Conservation (phyloP, 2,797 vertebrate species). For the Pagetopsis macropterus region DNA sequence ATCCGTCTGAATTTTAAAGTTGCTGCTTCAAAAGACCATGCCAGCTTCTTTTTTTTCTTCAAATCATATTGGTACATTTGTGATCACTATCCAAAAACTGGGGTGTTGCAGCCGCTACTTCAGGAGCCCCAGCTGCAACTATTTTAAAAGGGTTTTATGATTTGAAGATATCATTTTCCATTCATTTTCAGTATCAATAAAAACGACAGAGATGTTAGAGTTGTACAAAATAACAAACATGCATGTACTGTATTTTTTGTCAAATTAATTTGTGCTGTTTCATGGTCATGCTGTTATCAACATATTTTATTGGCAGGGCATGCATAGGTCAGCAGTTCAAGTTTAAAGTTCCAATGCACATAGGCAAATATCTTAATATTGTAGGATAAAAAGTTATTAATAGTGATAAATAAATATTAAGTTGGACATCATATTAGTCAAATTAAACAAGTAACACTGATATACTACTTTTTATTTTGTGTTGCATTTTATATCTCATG, state of each 20-base stretch:
- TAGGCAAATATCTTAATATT: no score
- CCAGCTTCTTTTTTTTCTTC: neutral
- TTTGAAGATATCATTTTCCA: neutral
- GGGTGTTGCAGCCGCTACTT: neutral
- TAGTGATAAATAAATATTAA: no score
- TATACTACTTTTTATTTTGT: no score
- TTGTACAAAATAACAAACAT: neutral
- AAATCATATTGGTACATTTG: neutral
- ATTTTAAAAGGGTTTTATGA: neutral
- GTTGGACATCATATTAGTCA: no score
- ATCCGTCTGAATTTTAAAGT: slow-evolving; percentile 7
- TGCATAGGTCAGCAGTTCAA: no score
- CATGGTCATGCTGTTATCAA: neutral
- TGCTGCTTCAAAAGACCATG: neutral
- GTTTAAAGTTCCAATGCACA: no score
- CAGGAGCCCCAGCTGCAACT: neutral
- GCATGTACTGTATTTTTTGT: neutral
- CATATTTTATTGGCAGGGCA: no score
- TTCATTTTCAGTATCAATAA: neutral
- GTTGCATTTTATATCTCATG: no score
- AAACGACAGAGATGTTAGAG: neutral
- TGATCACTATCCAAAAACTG: neutral
- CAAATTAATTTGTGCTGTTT: neutral
- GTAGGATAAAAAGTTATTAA: no score
- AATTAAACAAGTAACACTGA: no score